Evolutionary conservation across 2,888 invertebrate species (phyloP).

Genomic region (Entomobrya multifasciata): DNA sequence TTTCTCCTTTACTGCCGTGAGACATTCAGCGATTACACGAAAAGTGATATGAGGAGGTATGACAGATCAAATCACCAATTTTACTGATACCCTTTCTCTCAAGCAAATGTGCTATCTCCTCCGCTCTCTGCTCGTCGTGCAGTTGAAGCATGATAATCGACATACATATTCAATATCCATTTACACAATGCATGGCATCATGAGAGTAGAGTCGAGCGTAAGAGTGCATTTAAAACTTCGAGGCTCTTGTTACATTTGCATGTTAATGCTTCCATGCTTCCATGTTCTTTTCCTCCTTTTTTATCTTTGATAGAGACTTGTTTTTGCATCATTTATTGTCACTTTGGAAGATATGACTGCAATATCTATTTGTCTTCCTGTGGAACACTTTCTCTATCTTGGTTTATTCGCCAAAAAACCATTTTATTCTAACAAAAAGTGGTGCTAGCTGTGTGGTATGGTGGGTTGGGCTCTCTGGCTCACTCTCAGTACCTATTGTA

Average conservation of each 20-base stretch:
- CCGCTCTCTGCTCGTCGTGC: slow-evolving; percentile 3
- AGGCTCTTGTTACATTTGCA: background rate
- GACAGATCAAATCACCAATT: slow-evolving; percentile 49
- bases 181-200: background rate
- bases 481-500: no score
- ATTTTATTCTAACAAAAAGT: no score
- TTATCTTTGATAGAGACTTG: background rate
- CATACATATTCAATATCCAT: slow-evolving; percentile 35
- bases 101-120: slow-evolving; percentile 11
- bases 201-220: no score
- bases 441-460: no score
- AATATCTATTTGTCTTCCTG: background rate
- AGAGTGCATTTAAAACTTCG: background rate
- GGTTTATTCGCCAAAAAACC: no score
- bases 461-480: no score
- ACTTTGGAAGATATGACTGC: background rate
- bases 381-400: slow-evolving; percentile 8
- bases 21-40: slow-evolving; percentile 34
- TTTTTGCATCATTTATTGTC: slow-evolving; percentile 31
- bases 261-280: background rate
- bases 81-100: slow-evolving; percentile 2
- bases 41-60: slow-evolving; percentile 13
- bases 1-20: background rate
- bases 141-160: slow-evolving; percentile 35
- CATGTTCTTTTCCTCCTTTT: background rate